Conservation (phyloP, 2,113 vertebrate species). For the Nothoprocta pentlandii region DNA sequence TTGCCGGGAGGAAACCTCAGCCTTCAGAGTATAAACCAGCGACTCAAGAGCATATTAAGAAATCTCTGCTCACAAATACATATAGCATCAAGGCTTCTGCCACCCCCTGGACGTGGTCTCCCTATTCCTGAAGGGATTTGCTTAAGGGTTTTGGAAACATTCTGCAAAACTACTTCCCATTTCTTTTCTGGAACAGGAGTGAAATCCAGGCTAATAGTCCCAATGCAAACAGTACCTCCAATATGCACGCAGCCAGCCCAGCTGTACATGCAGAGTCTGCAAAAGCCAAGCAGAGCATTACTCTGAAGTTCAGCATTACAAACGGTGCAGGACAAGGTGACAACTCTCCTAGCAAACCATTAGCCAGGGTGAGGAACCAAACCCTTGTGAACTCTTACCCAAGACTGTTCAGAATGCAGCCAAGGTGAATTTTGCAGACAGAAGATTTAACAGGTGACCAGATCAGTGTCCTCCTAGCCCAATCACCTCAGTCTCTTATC, state of each 20-base stretch:
- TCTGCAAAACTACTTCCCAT: neutral
- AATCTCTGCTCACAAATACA: neutral
- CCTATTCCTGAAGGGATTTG: neutral
- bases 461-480: neutral
- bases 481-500: neutral
- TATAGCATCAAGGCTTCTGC: neutral
- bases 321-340: neutral
- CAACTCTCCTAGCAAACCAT: neutral
- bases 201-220: neutral
- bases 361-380: neutral
- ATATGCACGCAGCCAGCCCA: neutral
- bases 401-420: neutral
- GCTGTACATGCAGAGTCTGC: neutral
- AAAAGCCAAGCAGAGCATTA: neutral
- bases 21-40: neutral
- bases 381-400: neutral
- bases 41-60: neutral
- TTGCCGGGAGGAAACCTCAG: neutral
- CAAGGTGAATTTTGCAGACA: neutral
- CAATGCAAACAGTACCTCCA: neutral
- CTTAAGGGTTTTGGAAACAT: neutral
- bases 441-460: neutral
- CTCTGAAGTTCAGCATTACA: no score
- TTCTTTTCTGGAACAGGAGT: neutral
- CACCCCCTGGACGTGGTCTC: neutral